phyloP scores from a whole-genome alignment of 2,888 invertebrate genomes.

The Lumbricus terrestris region DNA sequence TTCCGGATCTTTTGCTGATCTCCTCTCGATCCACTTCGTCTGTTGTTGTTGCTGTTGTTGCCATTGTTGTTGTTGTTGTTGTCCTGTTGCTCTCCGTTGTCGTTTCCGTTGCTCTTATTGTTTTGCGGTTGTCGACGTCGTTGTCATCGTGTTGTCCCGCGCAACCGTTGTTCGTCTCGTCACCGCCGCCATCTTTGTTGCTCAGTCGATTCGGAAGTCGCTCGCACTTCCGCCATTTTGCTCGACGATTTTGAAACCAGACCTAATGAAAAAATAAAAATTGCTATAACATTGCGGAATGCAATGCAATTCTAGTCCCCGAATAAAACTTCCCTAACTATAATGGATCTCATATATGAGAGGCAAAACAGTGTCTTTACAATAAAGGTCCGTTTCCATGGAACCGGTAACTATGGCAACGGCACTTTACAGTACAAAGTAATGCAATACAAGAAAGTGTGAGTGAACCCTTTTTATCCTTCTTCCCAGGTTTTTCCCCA shows the following conservation, averaged over 20 bases:
- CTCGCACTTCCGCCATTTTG: conserved; percentile 17
- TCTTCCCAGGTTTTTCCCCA: too few relatives aligned
- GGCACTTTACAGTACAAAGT: too few relatives aligned
- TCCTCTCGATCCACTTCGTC: neutral
- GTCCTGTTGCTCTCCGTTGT: neutral
- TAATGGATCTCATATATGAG: neutral
- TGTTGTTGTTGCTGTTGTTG: neutral
- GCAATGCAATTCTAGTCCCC: neutral
- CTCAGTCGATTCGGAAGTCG: neutral
- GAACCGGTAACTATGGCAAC: neutral
- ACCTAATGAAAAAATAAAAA: neutral
- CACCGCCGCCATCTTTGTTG: conserved; percentile 10
- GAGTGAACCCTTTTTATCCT: too few relatives aligned
- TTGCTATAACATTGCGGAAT: neutral
- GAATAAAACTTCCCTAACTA: too few relatives aligned
- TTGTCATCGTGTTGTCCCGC: neutral
- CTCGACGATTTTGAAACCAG: conserved; percentile 5
- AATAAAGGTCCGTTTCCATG: neutral
- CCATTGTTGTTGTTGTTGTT: neutral
- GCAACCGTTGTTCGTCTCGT: neutral
- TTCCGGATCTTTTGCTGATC: neutral
- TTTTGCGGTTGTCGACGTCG: neutral
- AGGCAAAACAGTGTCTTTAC: neutral
- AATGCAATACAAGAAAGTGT: neutral
- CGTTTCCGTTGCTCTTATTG: neutral